These are phyloP conservation scores for Apaloderma vittatum DNA, from an alignment of 2,113 vertebrate species.

Conservation along the genomic window DNA sequence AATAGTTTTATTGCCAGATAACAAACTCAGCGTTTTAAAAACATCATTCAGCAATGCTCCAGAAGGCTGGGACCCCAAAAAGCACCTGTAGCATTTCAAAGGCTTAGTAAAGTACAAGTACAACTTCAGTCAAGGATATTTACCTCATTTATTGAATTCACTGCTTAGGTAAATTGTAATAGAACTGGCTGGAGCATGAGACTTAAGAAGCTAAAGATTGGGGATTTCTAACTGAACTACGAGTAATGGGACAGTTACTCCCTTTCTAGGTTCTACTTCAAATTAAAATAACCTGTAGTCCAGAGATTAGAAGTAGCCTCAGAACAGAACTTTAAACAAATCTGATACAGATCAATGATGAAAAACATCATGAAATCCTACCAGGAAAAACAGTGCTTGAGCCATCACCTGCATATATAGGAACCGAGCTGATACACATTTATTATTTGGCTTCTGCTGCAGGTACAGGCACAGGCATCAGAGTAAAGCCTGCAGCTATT, in stretches of 20 bases:
- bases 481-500: background rate
- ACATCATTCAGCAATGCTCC: background rate
- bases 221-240: background rate
- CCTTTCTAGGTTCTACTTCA: background rate
- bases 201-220: background rate
- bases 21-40: background rate
- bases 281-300: background rate
- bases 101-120: background rate
- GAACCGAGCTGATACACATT: background rate
- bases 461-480: background rate
- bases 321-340: background rate
- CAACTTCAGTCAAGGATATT: conserved; percentile 12
- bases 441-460: background rate
- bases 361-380: background rate
- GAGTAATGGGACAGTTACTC: background rate
- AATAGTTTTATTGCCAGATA: background rate
- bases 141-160: background rate
- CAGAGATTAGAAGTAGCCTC: background rate
- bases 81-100: conserved; percentile 14
- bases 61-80: background rate
- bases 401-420: background rate
- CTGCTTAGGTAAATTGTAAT: conserved; percentile 13
- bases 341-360: background rate
- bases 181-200: background rate
- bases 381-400: background rate